phyloP scores from a whole-genome alignment of 2,113 vertebrate genomes.

The Chaetura pelagica region DNA sequence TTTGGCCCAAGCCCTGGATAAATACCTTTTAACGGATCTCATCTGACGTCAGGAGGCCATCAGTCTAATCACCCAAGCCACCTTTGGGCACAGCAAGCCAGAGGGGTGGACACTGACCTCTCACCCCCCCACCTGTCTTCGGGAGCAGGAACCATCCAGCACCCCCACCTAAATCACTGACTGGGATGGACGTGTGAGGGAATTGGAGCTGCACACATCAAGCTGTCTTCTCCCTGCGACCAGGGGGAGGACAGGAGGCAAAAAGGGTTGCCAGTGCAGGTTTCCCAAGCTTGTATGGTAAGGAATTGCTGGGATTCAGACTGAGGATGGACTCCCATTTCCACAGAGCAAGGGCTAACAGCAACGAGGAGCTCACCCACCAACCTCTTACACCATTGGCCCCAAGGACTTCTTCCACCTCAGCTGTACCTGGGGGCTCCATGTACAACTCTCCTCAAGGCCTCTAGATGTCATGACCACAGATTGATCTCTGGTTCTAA shows the following conservation, averaged over 20 bases:
- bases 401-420: neutral
- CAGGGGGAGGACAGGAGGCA: neutral
- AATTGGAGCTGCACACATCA: neutral
- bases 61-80: conserved; percentile 72
- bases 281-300: neutral
- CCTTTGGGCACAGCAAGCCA: conserved; percentile 47
- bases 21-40: conserved; percentile 76
- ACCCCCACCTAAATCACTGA: accelerated
- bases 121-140: neutral
- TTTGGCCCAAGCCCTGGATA: conserved; percentile 75
- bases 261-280: neutral
- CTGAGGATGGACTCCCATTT: neutral
- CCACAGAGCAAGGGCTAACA: neutral
- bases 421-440: neutral
- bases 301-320: neutral
- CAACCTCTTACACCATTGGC: neutral
- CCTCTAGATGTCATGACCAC: neutral
- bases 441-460: neutral
- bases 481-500: neutral
- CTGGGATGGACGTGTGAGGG: accelerated
- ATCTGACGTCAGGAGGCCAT: conserved; percentile 76
- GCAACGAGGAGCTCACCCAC: neutral
- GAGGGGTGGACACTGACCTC: neutral
- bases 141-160: neutral
- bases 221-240: neutral